These are phyloP conservation scores for Erpobdella octoculata DNA, from an alignment of 2,888 invertebrate genomes.

Conservation along the genomic window DNA sequence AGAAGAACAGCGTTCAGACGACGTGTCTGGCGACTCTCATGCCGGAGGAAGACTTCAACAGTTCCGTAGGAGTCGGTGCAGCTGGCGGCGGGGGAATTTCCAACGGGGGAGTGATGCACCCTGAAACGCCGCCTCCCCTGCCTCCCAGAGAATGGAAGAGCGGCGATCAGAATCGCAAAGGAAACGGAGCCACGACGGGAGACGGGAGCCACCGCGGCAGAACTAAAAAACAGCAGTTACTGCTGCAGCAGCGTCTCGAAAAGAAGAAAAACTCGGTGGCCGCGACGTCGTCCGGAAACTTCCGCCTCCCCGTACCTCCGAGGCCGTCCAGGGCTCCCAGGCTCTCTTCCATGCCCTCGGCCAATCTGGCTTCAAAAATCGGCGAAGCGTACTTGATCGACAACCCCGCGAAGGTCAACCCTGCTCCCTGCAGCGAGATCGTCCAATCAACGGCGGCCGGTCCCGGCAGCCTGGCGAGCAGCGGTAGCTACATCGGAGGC, in stretches of 20 bases:
- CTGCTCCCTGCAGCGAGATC: neutral
- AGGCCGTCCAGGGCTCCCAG: neutral
- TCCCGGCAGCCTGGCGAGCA: neutral
- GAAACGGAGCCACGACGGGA: neutral
- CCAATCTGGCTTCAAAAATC: conserved; percentile 9
- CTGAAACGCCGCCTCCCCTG: conserved; percentile 23
- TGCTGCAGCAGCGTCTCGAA: neutral
- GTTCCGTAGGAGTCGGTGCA: neutral
- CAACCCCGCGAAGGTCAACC: neutral
- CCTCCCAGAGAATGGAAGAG: conserved; percentile 23
- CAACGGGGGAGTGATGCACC: neutral
- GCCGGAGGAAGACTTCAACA: conserved; percentile 52
- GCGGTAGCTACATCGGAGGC: neutral
- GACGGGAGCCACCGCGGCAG: neutral
- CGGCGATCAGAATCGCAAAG: neutral
- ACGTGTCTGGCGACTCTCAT: conserved; percentile 49
- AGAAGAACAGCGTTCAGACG: conserved; percentile 50
- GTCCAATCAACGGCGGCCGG: neutral
- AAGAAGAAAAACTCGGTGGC: neutral
- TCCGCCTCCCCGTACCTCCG: conserved; percentile 19
- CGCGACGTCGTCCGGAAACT: neutral
- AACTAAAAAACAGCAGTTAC: neutral
- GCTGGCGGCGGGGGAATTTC: neutral
- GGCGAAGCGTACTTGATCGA: neutral
- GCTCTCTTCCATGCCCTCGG: conserved; percentile 15